Evolutionary conservation across 2,888 invertebrate genomes (phyloP), one percentile per base, ranked within the genome.

Genomic region (Habrosyne pyritoides): DNA sequence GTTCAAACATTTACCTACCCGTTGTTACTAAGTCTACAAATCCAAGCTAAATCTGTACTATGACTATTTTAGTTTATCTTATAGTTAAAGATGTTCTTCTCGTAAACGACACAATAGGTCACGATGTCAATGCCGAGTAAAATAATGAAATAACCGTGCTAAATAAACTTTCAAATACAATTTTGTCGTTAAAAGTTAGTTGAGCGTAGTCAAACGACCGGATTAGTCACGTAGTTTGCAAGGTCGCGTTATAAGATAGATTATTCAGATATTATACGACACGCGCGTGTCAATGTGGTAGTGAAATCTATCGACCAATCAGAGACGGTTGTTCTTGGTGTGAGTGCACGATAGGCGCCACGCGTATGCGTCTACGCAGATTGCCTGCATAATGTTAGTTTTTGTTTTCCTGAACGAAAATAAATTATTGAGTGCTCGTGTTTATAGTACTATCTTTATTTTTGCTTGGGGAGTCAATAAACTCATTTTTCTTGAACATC

Each of bases 161-260:
- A 42, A 42, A 42, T 42, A 48, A 53, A 48, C 18, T 24, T 26
- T 53, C 47, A 53, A 48, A 53, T 33, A 18, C 8, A 2, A 42
- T n/a, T 42, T 42, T 18, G 22, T 54, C 49, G 55, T 59, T 52
- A 59, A 64, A 66, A 66, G 70, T 63, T 59, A 66, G 53, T 61
- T 63, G 63, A 60, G 61, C 61, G 64, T 61, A 66, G 57, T 63
- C 68, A 71, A 73, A 67, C 67, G 68, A 71, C 68, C 67, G 64
- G 28, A 57, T 70, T 71, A 70, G 72, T 76, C 79, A 75, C 73
- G 68, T 18, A n/a, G 28, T 21, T 21, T 12, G 53, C 61, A 61
- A 61, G 61, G 61, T 55, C 61, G 48, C 46, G 30, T 28, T 42
- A 4, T 28, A 14, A 30, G 28, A 50, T 21, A 10, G 42, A 28